Percentiles rank a stretch among this genome's conserved stretches.
Evolutionary conservation across 2,888 invertebrate genomes (phyloP).

Genomic region (Oithona nana): DNA sequence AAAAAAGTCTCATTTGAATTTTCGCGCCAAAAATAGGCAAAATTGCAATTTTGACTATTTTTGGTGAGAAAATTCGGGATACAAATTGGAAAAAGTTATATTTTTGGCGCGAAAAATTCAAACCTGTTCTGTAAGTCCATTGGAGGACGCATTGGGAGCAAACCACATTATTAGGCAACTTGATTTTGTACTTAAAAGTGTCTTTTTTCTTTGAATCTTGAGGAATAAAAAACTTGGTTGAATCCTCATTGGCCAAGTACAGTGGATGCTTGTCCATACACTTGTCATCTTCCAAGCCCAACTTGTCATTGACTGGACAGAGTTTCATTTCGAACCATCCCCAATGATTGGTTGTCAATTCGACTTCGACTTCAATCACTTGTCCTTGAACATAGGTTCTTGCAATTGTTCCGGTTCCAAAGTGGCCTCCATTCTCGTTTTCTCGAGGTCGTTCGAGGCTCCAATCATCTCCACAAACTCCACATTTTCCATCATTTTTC

Average conservation of each 20-base stretch:
- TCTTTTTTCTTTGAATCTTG: constrained; percentile 44
- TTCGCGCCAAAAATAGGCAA: no score
- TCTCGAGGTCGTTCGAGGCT: constrained; percentile 50
- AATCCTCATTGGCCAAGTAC: constrained; percentile 48
- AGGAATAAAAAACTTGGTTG: constrained; percentile 50
- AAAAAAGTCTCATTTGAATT: neutral
- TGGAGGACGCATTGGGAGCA: constrained; percentile 79
- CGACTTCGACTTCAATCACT: constrained; percentile 65
- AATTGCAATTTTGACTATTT: no score
- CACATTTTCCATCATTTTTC: constrained; percentile 47
- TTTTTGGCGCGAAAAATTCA: no score
- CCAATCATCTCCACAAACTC: constrained; percentile 71
- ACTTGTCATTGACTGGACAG: constrained; percentile 66
- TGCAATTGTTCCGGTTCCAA: constrained; percentile 63
- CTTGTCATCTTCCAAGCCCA: constrained; percentile 53
- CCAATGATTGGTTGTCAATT: constrained; percentile 71
- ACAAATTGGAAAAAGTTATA: neutral
- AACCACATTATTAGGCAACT: constrained; percentile 58
- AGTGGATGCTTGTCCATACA: constrained; percentile 50
- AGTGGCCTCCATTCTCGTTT: constrained; percentile 72
- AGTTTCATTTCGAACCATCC: constrained; percentile 66
- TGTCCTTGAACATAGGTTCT: constrained; percentile 63
- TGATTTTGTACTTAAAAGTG: constrained; percentile 47
- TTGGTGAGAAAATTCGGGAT: neutral
- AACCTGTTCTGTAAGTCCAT: constrained; percentile 74